phyloP scores from a whole-genome alignment of 2,888 invertebrate species.

The Halocaridina rubra region DNA sequence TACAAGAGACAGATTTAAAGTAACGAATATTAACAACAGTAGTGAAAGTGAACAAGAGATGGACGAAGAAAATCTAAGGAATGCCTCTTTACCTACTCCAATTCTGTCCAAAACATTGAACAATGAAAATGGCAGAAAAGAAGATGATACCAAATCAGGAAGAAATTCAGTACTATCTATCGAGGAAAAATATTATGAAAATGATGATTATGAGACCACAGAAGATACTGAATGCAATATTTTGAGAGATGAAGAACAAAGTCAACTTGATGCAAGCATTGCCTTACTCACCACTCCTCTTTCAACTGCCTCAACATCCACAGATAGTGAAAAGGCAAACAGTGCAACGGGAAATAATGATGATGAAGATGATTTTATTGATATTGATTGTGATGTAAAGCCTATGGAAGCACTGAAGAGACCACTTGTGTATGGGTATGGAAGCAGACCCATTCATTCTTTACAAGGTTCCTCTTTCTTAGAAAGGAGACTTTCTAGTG shows the following conservation, averaged over 20 bases:
- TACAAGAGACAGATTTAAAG: not conserved
- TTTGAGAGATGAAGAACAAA: not conserved
- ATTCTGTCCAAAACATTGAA: not conserved
- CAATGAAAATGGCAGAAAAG: not conserved
- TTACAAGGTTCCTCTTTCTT: not conserved
- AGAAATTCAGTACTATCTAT: conserved; percentile 16
- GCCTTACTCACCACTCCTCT: not conserved
- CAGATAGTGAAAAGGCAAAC: not conserved
- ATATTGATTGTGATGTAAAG: conserved; percentile 49
- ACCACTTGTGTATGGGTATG: conserved; percentile 56
- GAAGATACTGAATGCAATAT: not conserved
- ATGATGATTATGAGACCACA: conserved; percentile 29
- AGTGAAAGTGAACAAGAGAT: not conserved
- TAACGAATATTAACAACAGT: not conserved
- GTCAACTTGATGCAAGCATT: not conserved
- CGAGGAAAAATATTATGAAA: conserved; percentile 44
- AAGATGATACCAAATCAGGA: not conserved
- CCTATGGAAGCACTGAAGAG: conserved; percentile 49
- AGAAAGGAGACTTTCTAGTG: conserved; percentile 29
- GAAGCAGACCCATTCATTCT: conserved; percentile 13
- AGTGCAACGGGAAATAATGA: not conserved
- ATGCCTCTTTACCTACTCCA: not conserved
- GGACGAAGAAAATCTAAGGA: not conserved
- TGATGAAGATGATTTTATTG: conserved; percentile 44
- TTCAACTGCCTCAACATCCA: not conserved